Evolutionary conservation across 2,888 invertebrate genomes (phyloP).

Genomic region (Cryptosula pallasiana): DNA sequence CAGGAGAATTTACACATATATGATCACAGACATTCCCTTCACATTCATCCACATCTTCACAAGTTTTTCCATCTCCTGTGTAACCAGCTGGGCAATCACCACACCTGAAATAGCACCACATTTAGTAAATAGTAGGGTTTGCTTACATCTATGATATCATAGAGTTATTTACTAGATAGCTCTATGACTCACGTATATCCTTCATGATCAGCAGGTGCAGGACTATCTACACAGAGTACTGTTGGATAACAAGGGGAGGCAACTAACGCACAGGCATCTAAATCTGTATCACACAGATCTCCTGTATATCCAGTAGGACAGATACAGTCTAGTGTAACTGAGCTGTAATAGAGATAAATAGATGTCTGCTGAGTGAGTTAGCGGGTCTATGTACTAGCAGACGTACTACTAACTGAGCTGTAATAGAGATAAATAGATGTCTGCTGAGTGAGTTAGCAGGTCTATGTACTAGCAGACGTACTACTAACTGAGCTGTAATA

Average conservation of each 20-base stretch:
- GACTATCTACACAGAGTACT: conserved; percentile 16
- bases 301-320: conserved; percentile 22
- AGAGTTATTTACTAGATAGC: too few species aligned
- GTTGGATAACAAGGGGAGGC: conserved; percentile 16
- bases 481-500: too few species aligned
- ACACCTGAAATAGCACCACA: conserved; percentile 7
- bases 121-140: background rate
- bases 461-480: too few species aligned
- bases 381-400: too few species aligned
- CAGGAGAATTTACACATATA: conserved; percentile 14
- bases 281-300: conserved; percentile 7
- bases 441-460: too few species aligned
- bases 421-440: too few species aligned
- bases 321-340: conserved; percentile 2
- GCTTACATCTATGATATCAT: too few species aligned
- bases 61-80: conserved; percentile 22
- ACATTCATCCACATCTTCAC: conserved; percentile 18
- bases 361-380: too few species aligned
- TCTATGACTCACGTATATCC: conserved; percentile 20
- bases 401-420: too few species aligned
- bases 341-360: background rate
- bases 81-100: conserved; percentile 22
- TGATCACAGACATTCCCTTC: background rate
- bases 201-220: background rate
- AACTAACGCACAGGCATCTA: conserved; percentile 18